Percentiles rank a stretch among this genome's conserved stretches.
Conservation (phyloP, 2,113 vertebrate species). For the Pedetes capensis region DNA sequence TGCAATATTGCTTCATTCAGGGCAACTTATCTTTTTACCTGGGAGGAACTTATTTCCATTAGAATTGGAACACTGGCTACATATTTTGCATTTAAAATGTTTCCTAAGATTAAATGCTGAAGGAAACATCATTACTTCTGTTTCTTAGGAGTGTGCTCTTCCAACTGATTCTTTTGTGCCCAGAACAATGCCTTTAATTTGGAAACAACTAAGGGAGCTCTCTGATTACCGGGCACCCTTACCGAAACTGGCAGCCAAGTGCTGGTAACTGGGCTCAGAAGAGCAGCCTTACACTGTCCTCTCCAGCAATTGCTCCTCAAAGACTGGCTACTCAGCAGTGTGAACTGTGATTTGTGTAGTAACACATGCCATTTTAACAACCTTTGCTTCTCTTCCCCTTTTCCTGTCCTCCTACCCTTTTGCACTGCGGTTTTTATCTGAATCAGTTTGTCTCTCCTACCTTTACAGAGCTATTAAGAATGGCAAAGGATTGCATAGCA, state of each 20-base stretch:
- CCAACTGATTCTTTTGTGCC: conserved; percentile 49
- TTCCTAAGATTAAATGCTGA: conserved; percentile 62
- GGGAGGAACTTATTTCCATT: conserved; percentile 72
- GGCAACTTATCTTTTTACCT: conserved; percentile 70
- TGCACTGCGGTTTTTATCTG: not conserved
- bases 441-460: not conserved
- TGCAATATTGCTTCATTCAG: conserved; percentile 36
- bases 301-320: rapidly evolving
- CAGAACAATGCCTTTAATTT: conserved; percentile 63
- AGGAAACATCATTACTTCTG: conserved; percentile 64
- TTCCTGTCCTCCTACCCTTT: not conserved
- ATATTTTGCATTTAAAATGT: conserved; percentile 75
- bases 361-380: not conserved
- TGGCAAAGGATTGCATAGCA: conserved; percentile 98
- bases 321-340: not conserved
- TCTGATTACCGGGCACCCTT: not conserved
- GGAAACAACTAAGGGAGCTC: conserved; percentile 31
- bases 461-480: conserved; percentile 94
- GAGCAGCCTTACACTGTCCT: not conserved
- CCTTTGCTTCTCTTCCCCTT: not conserved
- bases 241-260: not conserved
- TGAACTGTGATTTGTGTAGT: rapidly evolving
- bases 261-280: not conserved
- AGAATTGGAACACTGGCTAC: conserved; percentile 44
- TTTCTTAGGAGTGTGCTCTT: conserved; percentile 47